phyloP scores from a whole-genome alignment of 2,888 invertebrate species.

The Argynnis bischoffii region DNA sequence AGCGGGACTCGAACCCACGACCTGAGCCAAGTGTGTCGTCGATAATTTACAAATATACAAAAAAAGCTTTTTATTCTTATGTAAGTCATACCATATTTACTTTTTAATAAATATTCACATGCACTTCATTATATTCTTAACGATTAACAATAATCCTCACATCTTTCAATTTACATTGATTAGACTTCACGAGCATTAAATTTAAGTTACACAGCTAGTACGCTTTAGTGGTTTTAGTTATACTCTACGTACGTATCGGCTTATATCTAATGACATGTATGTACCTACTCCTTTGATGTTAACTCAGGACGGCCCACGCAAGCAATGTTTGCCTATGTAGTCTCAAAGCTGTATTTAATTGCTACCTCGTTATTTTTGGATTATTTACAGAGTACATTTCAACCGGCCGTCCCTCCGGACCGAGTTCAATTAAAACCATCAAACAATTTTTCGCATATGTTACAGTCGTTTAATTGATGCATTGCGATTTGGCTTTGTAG shows the following conservation, averaged over 20 bases:
- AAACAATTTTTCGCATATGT: slow-evolving; percentile 60
- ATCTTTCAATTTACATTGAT: slow-evolving; percentile 10
- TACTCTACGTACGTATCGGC: slow-evolving; percentile 26
- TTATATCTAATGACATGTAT: slow-evolving; percentile 53
- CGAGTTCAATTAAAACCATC: slow-evolving; percentile 55
- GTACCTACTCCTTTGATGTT: slow-evolving; percentile 70
- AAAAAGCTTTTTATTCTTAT: too few species aligned
- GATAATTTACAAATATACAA: too few species aligned
- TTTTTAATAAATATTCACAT: too few species aligned
- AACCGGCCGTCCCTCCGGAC: slow-evolving; percentile 47
- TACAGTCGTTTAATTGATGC: slow-evolving; percentile 64
- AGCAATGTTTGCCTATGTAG: slow-evolving; percentile 62
- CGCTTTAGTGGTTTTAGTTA: slow-evolving; percentile 8
- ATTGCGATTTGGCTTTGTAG: slow-evolving; percentile 50
- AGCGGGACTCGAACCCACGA: too few species aligned
- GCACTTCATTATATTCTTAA: too few species aligned
- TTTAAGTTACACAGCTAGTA: slow-evolving; percentile 26
- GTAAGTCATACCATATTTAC: too few species aligned
- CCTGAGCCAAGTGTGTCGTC: too few species aligned
- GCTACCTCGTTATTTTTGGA: slow-evolving; percentile 80
- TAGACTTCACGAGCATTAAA: slow-evolving; percentile 27
- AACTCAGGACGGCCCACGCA: slow-evolving; percentile 48
- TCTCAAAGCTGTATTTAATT: slow-evolving; percentile 77
- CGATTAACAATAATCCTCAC: neutral
- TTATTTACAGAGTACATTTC: slow-evolving; percentile 71